Evolutionary conservation across 2,113 vertebrate genomes (phyloP).

Genomic region (Morone chrysops): DNA sequence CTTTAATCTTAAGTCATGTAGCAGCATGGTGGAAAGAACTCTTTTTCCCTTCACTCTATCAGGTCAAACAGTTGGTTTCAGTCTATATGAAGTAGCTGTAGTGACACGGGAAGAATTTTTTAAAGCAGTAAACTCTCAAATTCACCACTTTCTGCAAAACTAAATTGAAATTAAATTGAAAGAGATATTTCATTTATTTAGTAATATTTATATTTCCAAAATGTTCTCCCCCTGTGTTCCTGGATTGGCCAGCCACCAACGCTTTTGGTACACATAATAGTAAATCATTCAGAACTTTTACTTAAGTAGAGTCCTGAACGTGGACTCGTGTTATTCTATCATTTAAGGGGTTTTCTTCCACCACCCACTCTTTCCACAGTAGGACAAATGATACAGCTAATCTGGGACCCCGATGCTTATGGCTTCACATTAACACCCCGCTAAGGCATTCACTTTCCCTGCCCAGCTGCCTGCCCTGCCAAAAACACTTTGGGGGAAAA

Average conservation of each 20-base stretch:
- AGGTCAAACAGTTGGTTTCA: neutral
- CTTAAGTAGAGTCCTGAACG: constrained; percentile 30
- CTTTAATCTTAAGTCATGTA: neutral
- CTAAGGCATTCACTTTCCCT: constrained; percentile 27
- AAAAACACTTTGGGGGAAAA: constrained; percentile 74
- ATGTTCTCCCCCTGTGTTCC: constrained; percentile 15
- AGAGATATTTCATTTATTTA: neutral
- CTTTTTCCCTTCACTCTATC: neutral
- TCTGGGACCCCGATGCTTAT: constrained; percentile 67
- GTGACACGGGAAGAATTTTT: neutral
- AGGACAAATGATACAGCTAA: constrained; percentile 69
- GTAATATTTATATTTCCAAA: constrained; percentile 31
- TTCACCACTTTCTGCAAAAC: constrained; percentile 15
- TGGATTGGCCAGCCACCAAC: neutral
- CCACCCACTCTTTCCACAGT: constrained; percentile 62
- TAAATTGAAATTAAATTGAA: neutral
- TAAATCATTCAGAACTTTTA: constrained; percentile 45
- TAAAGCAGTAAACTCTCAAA: neutral
- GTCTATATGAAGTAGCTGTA: neutral
- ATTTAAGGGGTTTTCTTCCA: constrained; percentile 50
- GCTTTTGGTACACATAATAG: constrained; percentile 10
- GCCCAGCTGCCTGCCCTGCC: constrained; percentile 62
- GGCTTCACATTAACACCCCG: constrained; percentile 72
- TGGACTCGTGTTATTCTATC: constrained; percentile 54
- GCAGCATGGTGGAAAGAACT: neutral